Base-by-base conservation (phyloP, 2,797 vertebrate genomes). In the Lophius americanus region DNA sequence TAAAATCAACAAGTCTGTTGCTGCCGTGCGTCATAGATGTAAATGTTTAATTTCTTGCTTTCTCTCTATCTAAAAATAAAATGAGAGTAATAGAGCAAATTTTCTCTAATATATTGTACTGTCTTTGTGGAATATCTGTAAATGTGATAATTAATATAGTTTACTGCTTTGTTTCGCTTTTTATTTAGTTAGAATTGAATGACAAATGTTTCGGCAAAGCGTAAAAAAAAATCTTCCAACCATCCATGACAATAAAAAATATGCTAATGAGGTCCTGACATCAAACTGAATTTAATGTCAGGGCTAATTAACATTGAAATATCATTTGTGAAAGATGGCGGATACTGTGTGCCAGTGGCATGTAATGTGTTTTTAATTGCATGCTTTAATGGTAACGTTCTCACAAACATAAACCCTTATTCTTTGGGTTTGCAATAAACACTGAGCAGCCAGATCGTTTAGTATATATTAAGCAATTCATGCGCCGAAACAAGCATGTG, bases 311-410 rank as follows among this genome's bases (percentile, higher is more conserved):
- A 64, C 59, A 78, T 39, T 14, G 35, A 64, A 75, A 55, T 66
- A 63, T 46, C 44, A 56, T 64, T 51, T 60, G 10, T 60, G 50
- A 64, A 72, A 72, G 64, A 57, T 54, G 64, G 57, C 7, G 36
- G 42, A 52, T 48, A 12, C 12, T 9, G 12, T 55, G 48, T 52
- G 50, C 38, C 52, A 60, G 10, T 13, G 12, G 13, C 38, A 63
- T 8, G 5, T 69, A 74, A 79, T 79, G 68, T 51, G 55, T 12
- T 76, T 78, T 78, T 78, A 76, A 84, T 77, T 74, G 68, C 58
- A 61, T 58, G 37, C 41, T 55, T 68, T 71, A 70, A 56, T 61
- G 36, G 78, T 52, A 46, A 57, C 11, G 74, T 65, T 76, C 47
- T 43, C 54, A 51, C n/a, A 50, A 49, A 36, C 6, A 11, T 55